These are phyloP conservation scores for Thamnophis sirtalis DNA, from an alignment of 2,113 vertebrate genomes.

Conservation along the genomic window DNA sequence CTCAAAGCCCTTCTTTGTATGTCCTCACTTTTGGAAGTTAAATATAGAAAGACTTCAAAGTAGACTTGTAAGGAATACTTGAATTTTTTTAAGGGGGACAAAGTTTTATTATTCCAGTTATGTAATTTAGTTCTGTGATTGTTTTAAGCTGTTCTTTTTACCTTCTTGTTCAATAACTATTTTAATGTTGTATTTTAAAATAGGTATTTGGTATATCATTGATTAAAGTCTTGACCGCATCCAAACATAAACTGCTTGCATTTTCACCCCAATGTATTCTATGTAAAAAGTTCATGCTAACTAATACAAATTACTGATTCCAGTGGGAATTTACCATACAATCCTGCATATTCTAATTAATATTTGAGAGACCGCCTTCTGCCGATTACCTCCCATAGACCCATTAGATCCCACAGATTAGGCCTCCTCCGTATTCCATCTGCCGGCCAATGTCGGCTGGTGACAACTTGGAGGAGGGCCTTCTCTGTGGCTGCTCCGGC, in stretches of 20 bases:
- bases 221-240: background rate
- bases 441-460: too few relatives aligned
- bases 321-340: background rate
- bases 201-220: background rate
- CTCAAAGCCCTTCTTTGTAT: background rate
- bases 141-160: background rate
- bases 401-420: too few relatives aligned
- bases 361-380: too few relatives aligned
- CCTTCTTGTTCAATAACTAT: background rate
- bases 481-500: too few relatives aligned
- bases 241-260: background rate
- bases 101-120: background rate
- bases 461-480: too few relatives aligned
- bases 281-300: background rate
- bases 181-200: background rate
- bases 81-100: background rate
- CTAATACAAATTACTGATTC: background rate
- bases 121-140: background rate
- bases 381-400: too few relatives aligned
- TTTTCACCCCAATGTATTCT: background rate
- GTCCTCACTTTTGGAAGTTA: background rate
- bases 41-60: background rate
- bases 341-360: background rate
- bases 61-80: background rate
- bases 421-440: too few relatives aligned